These are phyloP conservation scores for Ranitomeya imitator DNA, from an alignment of 2,113 vertebrate genomes.

Conservation along the genomic window DNA sequence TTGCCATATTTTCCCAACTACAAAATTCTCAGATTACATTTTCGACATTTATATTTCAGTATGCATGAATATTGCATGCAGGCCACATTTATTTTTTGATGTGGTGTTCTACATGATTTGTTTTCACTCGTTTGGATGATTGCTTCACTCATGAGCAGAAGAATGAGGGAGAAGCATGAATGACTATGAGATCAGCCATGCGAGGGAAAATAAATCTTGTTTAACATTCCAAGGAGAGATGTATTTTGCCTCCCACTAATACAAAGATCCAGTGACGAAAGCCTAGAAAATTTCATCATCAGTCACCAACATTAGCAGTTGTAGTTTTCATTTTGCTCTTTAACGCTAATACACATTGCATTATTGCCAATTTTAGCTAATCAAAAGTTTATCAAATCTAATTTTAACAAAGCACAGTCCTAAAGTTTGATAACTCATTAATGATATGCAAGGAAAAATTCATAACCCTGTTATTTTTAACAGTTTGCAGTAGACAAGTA, in stretches of 20 bases:
- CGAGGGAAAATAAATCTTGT: conserved; percentile 55
- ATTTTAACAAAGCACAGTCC: not conserved
- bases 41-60: conserved; percentile 57
- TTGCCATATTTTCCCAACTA: conserved; percentile 36
- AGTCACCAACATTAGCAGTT: not conserved
- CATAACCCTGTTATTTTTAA: not conserved
- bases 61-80: conserved; percentile 56
- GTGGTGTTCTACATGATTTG: conserved; percentile 59
- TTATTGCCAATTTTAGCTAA: not conserved
- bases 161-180: conserved; percentile 56
- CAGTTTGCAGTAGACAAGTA: not conserved
- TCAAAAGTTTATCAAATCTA: not conserved
- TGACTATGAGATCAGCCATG: conserved; percentile 53
- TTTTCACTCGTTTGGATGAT: conserved; percentile 59
- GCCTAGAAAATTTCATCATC: conserved; percentile 40
- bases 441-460: not conserved
- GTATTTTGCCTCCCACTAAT: conserved; percentile 42
- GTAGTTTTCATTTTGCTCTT: not conserved
- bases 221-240: conserved; percentile 55
- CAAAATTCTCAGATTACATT: conserved; percentile 42
- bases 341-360: not conserved
- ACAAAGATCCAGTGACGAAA: conserved; percentile 49
- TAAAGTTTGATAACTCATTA: not conserved
- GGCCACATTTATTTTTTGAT: conserved; percentile 57
- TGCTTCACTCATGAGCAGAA: conserved; percentile 56